These are phyloP conservation scores for Sebastes wilsoni DNA, from an alignment of 2,797 vertebrate species.

Conservation along the genomic window DNA sequence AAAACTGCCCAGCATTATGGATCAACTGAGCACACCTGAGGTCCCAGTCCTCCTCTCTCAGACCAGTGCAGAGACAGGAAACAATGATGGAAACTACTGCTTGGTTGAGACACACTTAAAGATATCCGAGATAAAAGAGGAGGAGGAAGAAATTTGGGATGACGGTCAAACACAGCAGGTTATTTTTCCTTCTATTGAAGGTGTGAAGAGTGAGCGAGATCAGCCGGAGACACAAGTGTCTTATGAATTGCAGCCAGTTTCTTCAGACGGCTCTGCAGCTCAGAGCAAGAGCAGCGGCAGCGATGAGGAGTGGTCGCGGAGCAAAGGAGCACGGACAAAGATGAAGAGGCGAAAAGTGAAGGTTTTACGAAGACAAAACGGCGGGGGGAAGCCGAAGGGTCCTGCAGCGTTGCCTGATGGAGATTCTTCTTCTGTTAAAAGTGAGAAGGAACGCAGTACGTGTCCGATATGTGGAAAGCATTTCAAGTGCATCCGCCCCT, in stretches of 20 bases:
- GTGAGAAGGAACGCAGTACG: neutral
- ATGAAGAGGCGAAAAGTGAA: neutral
- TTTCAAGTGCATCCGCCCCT: neutral
- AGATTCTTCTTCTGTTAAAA: neutral
- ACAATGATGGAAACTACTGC: neutral
- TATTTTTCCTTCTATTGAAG: neutral
- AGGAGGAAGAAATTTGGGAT: neutral
- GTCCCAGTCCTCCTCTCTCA: neutral
- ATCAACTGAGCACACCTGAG: neutral
- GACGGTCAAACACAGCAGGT: neutral
- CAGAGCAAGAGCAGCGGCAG: neutral
- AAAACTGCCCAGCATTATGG: neutral
- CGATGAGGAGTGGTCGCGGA: neutral
- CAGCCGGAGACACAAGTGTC: neutral
- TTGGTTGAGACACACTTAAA: neutral
- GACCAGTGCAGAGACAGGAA: neutral
- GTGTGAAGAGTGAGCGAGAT: neutral
- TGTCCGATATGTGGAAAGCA: conserved; percentile 26
- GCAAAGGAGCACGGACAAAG: neutral
- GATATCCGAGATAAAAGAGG: conserved; percentile 1
- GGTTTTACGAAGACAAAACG: neutral
- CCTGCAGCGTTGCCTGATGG: neutral
- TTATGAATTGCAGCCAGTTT: neutral
- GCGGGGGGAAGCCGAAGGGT: neutral
- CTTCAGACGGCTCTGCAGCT: neutral